A percentile compares a stretch with the other conserved stretches of the same genome.
Conservation (phyloP, 2,888 invertebrate species). For the Chymomyza procnemis region DNA sequence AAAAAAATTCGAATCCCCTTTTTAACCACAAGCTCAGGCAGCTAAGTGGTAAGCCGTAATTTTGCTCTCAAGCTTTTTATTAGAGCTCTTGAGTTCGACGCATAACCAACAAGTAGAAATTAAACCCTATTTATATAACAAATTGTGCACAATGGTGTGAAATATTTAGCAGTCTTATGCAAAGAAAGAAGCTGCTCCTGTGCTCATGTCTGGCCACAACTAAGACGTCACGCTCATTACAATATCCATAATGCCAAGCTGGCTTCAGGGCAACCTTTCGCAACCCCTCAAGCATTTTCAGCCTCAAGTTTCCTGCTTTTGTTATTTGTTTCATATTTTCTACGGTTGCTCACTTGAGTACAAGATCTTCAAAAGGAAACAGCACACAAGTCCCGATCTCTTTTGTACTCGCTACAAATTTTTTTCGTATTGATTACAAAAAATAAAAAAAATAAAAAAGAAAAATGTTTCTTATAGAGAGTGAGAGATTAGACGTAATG, state of each 20-base stretch:
- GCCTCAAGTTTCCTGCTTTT: slow-evolving; percentile 21
- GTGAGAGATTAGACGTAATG: slow-evolving; percentile 62
- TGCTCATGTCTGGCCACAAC: slow-evolving; percentile 19
- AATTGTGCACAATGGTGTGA: slow-evolving; percentile 23
- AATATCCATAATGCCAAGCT: slow-evolving; percentile 27
- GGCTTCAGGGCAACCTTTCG: background rate
- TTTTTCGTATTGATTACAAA: slow-evolving; percentile 55
- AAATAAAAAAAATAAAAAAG: background rate
- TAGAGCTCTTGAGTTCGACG: slow-evolving; percentile 35
- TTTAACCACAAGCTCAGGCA: background rate
- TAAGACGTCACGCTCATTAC: slow-evolving; percentile 63
- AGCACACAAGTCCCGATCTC: background rate
- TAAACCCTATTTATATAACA: slow-evolving; percentile 59
- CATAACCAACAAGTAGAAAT: slow-evolving; percentile 44
- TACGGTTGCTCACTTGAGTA: slow-evolving; percentile 61
- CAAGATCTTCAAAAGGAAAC: slow-evolving; percentile 41
- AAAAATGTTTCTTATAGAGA: slow-evolving; percentile 32
- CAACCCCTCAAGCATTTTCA: slow-evolving; percentile 28
- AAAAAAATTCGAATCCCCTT: no score
- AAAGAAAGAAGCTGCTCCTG: no score
- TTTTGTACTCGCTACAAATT: background rate
- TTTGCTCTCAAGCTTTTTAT: slow-evolving; percentile 25
- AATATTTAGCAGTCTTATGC: background rate
- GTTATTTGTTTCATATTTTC: slow-evolving; percentile 67
- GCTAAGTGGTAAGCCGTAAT: background rate